Evolutionary conservation across 2,797 vertebrate genomes (phyloP).

Genomic region (Rhinatrema bivittatum): DNA sequence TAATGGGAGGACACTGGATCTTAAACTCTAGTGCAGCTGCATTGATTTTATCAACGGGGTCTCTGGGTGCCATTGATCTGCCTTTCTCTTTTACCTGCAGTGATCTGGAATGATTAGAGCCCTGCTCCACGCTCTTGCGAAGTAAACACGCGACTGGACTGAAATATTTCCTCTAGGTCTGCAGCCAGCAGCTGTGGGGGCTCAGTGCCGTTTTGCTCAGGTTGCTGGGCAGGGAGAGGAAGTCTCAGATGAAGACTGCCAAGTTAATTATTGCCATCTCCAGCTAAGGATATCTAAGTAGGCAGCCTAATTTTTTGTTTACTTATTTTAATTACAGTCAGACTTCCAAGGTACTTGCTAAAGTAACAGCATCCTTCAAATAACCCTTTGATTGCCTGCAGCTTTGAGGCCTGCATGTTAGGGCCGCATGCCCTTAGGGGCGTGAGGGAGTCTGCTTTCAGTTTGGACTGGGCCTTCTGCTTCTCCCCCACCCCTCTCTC

Average conservation of each 20-base stretch:
- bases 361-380: background rate
- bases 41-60: conserved; percentile 28
- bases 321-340: conserved; percentile 1
- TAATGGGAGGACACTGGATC: conserved; percentile 22
- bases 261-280: background rate
- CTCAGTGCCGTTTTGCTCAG: conserved; percentile 10
- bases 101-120: background rate
- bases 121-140: rapidly evolving
- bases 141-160: rapidly evolving
- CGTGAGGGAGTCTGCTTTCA: background rate
- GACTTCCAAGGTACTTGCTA: background rate
- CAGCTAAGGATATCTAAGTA: background rate
- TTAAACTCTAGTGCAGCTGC: conserved; percentile 25
- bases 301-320: conserved; percentile 7
- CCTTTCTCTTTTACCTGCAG: conserved; percentile 12
- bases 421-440: too few relatives aligned
- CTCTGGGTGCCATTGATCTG: conserved; percentile 18
- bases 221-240: background rate
- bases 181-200: background rate
- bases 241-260: background rate
- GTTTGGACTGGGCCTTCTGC: conserved; percentile 2
- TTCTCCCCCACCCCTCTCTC: background rate
- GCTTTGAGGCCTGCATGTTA: background rate
- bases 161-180: background rate
- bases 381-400: background rate